These are phyloP conservation scores for Hyles vespertilio DNA, from an alignment of 1,140 invertebrate species.

Conservation along the genomic window DNA sequence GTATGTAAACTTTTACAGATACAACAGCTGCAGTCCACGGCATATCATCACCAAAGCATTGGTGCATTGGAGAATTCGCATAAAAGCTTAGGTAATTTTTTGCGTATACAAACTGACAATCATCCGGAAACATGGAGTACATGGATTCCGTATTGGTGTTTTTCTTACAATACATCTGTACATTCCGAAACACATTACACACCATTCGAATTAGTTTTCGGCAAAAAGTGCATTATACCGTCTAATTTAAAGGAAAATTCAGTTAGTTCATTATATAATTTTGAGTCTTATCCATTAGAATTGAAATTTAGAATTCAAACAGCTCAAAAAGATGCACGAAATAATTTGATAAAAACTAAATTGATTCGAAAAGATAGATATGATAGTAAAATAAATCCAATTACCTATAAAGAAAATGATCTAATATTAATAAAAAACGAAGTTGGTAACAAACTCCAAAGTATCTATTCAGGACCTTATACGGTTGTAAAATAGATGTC, in stretches of 20 bases:
- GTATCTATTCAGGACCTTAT: constrained; percentile 14
- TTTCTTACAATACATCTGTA: constrained; percentile 6
- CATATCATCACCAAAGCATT: constrained; percentile 22
- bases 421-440: constrained; percentile 16
- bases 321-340: constrained; percentile 11
- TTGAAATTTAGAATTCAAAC: constrained; percentile 16
- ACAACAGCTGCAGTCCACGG: constrained; percentile 12
- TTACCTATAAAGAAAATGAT: constrained; percentile 12
- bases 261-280: constrained; percentile 17
- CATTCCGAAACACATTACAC: not conserved
- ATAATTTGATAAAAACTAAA: constrained; percentile 17
- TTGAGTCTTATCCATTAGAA: constrained; percentile 15
- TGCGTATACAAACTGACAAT: not conserved
- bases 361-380: constrained; percentile 8
- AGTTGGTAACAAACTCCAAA: constrained; percentile 10
- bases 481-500: constrained; percentile 6
- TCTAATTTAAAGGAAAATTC: constrained; percentile 1
- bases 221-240: constrained; percentile 4
- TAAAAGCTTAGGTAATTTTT: constrained; percentile 17
- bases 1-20: constrained; percentile 21
- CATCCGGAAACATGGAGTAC: no score
- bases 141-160: constrained; percentile 19
- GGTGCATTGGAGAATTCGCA: constrained; percentile 21
- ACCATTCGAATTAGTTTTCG: constrained; percentile 12
- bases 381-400: constrained; percentile 12